Conservation (phyloP, 2,888 invertebrate species). For the Smittia sp. region DNA sequence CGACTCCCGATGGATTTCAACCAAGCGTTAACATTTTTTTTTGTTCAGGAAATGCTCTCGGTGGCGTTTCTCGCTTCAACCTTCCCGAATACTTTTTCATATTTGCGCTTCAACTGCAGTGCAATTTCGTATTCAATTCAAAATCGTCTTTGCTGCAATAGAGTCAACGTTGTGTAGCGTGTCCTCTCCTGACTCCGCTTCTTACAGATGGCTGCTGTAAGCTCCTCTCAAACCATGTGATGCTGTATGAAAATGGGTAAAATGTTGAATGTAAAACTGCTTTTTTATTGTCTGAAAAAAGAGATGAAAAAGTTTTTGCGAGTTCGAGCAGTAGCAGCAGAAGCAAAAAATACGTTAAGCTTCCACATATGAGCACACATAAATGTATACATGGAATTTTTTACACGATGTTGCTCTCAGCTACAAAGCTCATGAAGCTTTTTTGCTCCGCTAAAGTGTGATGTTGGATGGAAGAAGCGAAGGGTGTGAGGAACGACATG, state of each 20-base stretch:
- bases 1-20: conserved; percentile 19
- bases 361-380: conserved; percentile 36
- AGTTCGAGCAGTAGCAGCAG: background rate
- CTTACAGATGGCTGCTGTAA: background rate
- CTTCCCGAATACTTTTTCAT: background rate
- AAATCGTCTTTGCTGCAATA: background rate
- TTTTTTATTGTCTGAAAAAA: conserved; percentile 27
- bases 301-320: conserved; percentile 5
- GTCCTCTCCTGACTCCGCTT: too few species aligned
- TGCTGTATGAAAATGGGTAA: background rate
- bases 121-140: conserved; percentile 39
- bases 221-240: background rate
- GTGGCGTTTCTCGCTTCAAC: background rate
- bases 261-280: conserved; percentile 38
- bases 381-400: conserved; percentile 32
- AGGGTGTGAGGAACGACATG: conserved; percentile 33
- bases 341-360: conserved; percentile 20
- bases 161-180: too few species aligned
- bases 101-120: background rate
- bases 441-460: conserved; percentile 25
- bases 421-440: conserved; percentile 14
- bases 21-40: conserved; percentile 37
- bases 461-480: background rate
- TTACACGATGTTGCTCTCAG: conserved; percentile 37
- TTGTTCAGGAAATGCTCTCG: background rate